A percentile compares a stretch with the other conserved stretches of the same genome.
phyloP scores from a whole-genome alignment of 2,797 vertebrate genomes.

The Borostomias antarcticus region DNA sequence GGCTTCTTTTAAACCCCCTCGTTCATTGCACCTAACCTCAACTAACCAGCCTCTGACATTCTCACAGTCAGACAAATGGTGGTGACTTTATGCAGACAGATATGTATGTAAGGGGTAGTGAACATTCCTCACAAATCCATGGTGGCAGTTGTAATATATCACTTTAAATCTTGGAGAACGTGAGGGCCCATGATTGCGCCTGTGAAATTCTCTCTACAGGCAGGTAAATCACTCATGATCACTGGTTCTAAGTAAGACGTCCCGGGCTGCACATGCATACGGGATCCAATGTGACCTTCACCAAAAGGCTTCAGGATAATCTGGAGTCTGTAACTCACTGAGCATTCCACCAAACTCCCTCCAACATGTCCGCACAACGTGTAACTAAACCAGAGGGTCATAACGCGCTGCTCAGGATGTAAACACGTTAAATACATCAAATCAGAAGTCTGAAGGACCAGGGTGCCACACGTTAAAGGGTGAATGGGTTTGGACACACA shows the following conservation, averaged over 20 bases:
- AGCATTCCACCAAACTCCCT: neutral
- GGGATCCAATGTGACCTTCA: slow-evolving; percentile 5
- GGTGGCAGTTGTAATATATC: slow-evolving; percentile 22
- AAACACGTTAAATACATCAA: slow-evolving; percentile 63
- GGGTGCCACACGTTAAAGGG: slow-evolving; percentile 79
- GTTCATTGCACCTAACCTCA: slow-evolving; percentile 5
- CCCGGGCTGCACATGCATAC: slow-evolving; percentile 18
- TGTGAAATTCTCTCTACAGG: slow-evolving; percentile 17
- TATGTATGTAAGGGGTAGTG: too few species aligned
- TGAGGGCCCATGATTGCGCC: slow-evolving; percentile 28
- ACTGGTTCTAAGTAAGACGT: slow-evolving; percentile 20
- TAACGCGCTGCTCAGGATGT: slow-evolving; percentile 41
- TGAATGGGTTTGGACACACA: slow-evolving; percentile 36
- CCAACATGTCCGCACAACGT: slow-evolving; percentile 39
- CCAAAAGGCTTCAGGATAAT: neutral
- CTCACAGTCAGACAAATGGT: too few species aligned
- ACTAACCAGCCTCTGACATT: neutral
- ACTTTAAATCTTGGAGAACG: slow-evolving; percentile 26
- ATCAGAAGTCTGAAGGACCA: slow-evolving; percentile 68
- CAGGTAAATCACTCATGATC: neutral
- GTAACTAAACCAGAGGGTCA: slow-evolving; percentile 32
- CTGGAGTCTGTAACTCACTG: neutral
- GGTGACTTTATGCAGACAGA: too few species aligned
- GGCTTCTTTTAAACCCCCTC: neutral
- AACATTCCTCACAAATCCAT: slow-evolving; percentile 14